Conservation (phyloP, 1,140 invertebrate species). For the Anthonomus grandis region DNA sequence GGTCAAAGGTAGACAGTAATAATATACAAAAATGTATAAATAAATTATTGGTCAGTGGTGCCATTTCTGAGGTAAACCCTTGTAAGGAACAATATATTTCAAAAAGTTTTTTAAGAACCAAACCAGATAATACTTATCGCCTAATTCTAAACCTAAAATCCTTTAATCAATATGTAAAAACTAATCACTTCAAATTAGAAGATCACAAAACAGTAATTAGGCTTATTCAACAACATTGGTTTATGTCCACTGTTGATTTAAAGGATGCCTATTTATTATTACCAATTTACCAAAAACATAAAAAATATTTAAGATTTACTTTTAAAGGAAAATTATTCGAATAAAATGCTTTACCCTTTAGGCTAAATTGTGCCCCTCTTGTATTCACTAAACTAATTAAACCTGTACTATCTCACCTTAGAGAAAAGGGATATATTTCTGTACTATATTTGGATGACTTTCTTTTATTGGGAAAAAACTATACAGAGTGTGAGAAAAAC, state of each 20-base stretch:
- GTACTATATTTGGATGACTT: slow-evolving; percentile 16
- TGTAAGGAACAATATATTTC: background rate
- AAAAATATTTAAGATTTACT: slow-evolving; percentile 33
- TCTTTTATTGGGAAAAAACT: background rate
- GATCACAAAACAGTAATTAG: slow-evolving; percentile 6
- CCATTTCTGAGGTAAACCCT: background rate
- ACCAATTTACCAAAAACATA: slow-evolving; percentile 10
- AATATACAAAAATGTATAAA: no score
- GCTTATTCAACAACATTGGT: slow-evolving; percentile 28
- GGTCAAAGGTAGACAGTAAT: no score
- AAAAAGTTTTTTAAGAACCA: slow-evolving; percentile 29
- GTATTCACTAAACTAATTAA: slow-evolving; percentile 31
- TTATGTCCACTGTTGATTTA: slow-evolving; percentile 35
- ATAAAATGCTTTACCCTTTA: slow-evolving; percentile 29
- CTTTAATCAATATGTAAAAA: slow-evolving; percentile 35
- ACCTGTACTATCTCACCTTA: slow-evolving; percentile 7
- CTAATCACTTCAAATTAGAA: slow-evolving; percentile 36
- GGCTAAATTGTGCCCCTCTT: slow-evolving; percentile 13
- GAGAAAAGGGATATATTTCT: slow-evolving; percentile 6
- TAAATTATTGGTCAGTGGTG: background rate
- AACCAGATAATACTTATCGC: slow-evolving; percentile 32
- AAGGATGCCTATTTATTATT: slow-evolving; percentile 39
- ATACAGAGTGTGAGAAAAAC: background rate
- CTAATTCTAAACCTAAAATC: slow-evolving; percentile 41
- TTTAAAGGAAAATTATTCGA: slow-evolving; percentile 30